Base-by-base conservation (phyloP, 2,113 vertebrate species). In the Pholis gunnellus region DNA sequence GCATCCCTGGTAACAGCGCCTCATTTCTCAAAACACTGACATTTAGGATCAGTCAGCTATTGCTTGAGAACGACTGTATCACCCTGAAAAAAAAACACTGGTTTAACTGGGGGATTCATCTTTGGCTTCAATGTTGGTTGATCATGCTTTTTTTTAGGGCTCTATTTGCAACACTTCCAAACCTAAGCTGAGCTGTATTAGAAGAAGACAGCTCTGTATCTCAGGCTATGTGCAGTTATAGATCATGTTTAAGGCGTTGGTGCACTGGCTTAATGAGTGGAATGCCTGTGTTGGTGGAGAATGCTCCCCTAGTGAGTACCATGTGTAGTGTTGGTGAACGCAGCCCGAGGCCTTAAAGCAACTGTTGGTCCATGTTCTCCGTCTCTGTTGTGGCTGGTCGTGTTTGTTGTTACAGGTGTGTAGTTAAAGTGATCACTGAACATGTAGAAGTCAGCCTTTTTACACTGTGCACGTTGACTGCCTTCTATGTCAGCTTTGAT, bases 161-260 rank as follows among this genome's bases (percentile, higher is more conserved):
- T 44, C 36, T 27, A 46, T 9, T 63, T 29, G 57, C 31, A 40
- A 52, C n/a, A 50, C n/a, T 46, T 57, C 27, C 34, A 25, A 52
- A n/a, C 48, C 25, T 42, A 29, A 1, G 4, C 34, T 56, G 29
- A 60, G 31, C n/a, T 74, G 61, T 22, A 6, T 57, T 17, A 29
- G 3, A 46, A 20, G 1, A 17, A 60, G 50, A 25, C 22, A 0
- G 22, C 22, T 56, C 25, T 13, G n/a, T 73, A 78, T 83, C 75
- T 73, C 20, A 46, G 52, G 36, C 5, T 60, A n/a, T 44, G 65
- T 61, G n/a, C 22, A 64, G 61, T 13, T 27, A 66, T 56, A 34
- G 82, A 76, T 67, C 48, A 78, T 72, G 20, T 59, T 84, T 69
- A 65, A 87, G 78, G 72, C 42, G 15, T 34, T 7, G 7, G 2